A percentile compares a stretch with the other conserved stretches of the same genome.
These are phyloP conservation scores for Zootoca vivipara DNA, from an alignment of 2,113 vertebrate species.

Conservation along the genomic window DNA sequence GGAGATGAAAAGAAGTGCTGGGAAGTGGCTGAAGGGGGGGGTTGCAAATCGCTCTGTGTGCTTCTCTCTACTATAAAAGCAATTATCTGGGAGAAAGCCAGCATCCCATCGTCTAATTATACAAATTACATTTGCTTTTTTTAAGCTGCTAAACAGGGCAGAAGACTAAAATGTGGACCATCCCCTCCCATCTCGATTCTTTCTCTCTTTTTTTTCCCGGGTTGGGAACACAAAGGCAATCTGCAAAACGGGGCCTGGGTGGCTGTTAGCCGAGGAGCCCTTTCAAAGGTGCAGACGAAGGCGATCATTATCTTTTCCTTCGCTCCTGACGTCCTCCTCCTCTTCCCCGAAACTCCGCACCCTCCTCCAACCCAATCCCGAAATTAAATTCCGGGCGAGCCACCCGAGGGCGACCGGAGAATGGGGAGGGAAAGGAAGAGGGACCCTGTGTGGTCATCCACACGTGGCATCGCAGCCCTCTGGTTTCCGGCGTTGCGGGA, in stretches of 20 bases:
- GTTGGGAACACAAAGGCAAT: conserved; percentile 1
- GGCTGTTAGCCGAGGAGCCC: neutral
- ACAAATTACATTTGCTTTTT: conserved; percentile 67
- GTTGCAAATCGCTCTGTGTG: neutral
- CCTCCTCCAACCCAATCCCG: neutral
- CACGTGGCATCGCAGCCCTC: too few species aligned
- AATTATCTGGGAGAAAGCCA: conserved; percentile 67
- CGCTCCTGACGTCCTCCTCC: too few species aligned
- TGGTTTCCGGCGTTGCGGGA: too few species aligned
- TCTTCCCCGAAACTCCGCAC: neutral
- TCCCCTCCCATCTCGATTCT: conserved; percentile 25
- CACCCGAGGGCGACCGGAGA: neutral
- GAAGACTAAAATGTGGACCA: conserved; percentile 31
- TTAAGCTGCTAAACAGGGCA: conserved; percentile 52
- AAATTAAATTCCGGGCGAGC: neutral
- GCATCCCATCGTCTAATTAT: conserved; percentile 69
- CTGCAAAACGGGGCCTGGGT: neutral
- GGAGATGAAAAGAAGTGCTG: too few species aligned
- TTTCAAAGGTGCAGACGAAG: too few species aligned
- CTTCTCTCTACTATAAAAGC: conserved; percentile 43
- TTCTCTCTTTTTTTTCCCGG: conserved; percentile 21
- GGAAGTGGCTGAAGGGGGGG: too few species aligned
- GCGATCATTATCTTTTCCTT: neutral
- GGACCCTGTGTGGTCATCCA: neutral
- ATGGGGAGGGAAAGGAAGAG: neutral